Evolutionary conservation across 2,113 vertebrate genomes (phyloP), one percentile per base, ranked within the genome.

Genomic region (Lampris incognitus): DNA sequence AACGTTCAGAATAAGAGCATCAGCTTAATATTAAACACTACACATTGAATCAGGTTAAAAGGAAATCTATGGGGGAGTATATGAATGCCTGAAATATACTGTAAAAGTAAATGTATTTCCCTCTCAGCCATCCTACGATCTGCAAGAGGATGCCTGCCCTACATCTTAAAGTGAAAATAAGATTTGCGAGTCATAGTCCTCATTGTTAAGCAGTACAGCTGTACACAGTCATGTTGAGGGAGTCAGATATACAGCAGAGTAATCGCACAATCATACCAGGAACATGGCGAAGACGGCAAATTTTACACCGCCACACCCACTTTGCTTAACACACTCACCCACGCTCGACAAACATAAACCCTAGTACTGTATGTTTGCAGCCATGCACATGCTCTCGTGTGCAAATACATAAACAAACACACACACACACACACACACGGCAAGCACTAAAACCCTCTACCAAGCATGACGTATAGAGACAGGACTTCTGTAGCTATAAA

Each of bases 401-500:
- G 6, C 67, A 51, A 58, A 78, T 74, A 58, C 57, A 39, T 9
- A 67, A 66, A 48, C 9, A 64, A 46, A 57, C 38, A 54, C 65
- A 65, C 44, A 69, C 46, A 81, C 62, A 72, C 69, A 78, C 72
- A 75, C 6, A 11, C 48, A 72, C 0, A 48, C 84, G 81, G 63
- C 3, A 37, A 74, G 80, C 62, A 1, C 76, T 79, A 59, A 85
- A 64, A 72, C 66, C 82, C 76, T 88, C 79, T 79, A 65, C 69
- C 36, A 54, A 88, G 85, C 85, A 75, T 76, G 74, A 75, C 79
- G 69, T 36, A 79, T 73, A 87, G 48, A 76, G 44, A 46, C 73
- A 83, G 81, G 86, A 85, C 82, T 65, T 84, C 76, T 81, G 85
- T 59, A 67, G 72, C 70, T 74, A 66, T 59, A 83, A 79, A 68